Evolutionary conservation across 2,888 invertebrate species (phyloP).

Genomic region (Ctena decussata): DNA sequence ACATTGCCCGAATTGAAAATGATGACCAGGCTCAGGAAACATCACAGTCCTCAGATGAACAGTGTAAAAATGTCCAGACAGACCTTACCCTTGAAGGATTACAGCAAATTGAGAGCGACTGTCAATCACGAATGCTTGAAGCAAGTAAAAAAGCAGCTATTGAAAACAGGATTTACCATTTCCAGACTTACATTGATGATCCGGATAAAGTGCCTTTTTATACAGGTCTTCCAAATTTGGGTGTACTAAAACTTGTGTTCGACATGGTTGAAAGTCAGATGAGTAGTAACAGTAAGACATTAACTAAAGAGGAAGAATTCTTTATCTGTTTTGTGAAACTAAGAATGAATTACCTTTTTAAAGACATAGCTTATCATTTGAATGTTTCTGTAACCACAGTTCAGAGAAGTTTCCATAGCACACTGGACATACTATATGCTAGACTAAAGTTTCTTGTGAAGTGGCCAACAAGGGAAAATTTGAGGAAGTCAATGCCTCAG

Average conservation of each 20-base stretch:
- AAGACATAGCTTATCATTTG: constrained; percentile 34
- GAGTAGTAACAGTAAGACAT: constrained; percentile 12
- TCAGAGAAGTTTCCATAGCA: constrained; percentile 29
- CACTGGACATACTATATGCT: constrained; percentile 27
- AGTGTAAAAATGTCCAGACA: constrained; percentile 24
- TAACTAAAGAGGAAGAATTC: constrained; percentile 40
- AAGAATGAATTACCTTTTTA: constrained; percentile 32
- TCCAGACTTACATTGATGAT: constrained; percentile 19
- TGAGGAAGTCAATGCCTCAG: constrained; percentile 43
- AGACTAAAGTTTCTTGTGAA: constrained; percentile 25
- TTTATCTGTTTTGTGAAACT: constrained; percentile 42
- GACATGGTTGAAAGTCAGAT: constrained; percentile 21
- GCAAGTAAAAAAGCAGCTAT: not conserved
- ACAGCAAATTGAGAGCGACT: constrained; percentile 16
- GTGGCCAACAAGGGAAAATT: constrained; percentile 37
- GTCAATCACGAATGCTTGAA: not conserved
- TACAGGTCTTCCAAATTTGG: constrained; percentile 29
- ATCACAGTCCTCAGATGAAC: not conserved
- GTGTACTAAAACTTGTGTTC: constrained; percentile 28
- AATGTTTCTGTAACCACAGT: constrained; percentile 31
- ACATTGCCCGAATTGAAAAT: not conserved
- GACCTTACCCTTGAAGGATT: constrained; percentile 16
- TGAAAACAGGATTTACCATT: constrained; percentile 10
- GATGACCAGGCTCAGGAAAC: not conserved
- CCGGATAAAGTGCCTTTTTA: constrained; percentile 30